Evolutionary conservation across 2,888 invertebrate species (phyloP), one percentile per base, ranked within the genome.

Genomic region (Bombylius major): DNA sequence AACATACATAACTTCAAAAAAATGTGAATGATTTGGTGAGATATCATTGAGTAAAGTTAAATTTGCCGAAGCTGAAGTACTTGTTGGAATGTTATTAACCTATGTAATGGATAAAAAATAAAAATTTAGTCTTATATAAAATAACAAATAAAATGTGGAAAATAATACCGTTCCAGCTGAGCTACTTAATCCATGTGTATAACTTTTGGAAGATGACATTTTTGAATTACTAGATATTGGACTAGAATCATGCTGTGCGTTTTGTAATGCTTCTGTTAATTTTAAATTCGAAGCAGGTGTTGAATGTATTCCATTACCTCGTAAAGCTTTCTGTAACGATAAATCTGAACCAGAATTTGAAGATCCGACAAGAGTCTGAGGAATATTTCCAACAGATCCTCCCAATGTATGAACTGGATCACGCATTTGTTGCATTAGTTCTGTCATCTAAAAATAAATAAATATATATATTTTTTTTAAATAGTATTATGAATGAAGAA

Each of bases 1-100:
- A 51, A 95, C 85, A 71, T 95, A 95, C 61, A 94, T 77, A 5
- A 88, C 89, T 79, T 92, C 91, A 67, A 91, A 91, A 73, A 91
- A 91, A 70, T 90, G 90, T 33, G 90, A 89, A 59, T 89, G 89
- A 64, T 89, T 89, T 9, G 89, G 87, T 1, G 90, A 88, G 56
- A 91, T 84, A 67, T 89, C 89, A 47, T 70, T 69, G 44, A 74
- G 65, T 55, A 72, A 61, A 46, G 72, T 70, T 32, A 73, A 66
- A 65, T 73, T 72, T 46, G 72, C 67, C 62, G 72, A 71, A 36
- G 71, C 70, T 60, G 72, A 73, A 54, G 69, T 71, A 60, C 72
- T 71, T 34, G 70, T 69, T 65, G 72, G 70, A 66, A 73, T 73
- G 68, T 71, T 69, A 36, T 59, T 53, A 6, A 69, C 68, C 68